These are phyloP conservation scores for Andrena camellia DNA, from an alignment of 2,888 invertebrate genomes.

Conservation along the genomic window DNA sequence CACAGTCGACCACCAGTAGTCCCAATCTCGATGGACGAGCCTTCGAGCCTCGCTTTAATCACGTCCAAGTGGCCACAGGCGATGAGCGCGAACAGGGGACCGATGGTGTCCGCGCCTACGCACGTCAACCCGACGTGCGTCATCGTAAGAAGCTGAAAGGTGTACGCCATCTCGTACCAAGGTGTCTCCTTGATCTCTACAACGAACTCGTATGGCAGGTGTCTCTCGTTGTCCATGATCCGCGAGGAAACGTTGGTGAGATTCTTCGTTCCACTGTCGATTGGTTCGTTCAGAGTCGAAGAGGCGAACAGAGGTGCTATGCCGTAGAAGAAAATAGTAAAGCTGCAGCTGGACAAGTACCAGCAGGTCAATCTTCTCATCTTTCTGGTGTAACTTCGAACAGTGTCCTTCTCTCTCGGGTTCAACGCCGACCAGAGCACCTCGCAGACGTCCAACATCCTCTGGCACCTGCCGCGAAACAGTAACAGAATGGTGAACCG, in stretches of 20 bases:
- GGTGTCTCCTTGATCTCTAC: conserved; percentile 61
- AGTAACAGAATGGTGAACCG: conserved; percentile 39
- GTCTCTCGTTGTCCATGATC: conserved; percentile 21
- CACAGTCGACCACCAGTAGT: neutral
- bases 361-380: conserved; percentile 60
- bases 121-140: conserved; percentile 59
- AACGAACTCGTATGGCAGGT: conserved; percentile 65
- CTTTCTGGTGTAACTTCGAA: conserved; percentile 43
- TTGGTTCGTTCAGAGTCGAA: neutral
- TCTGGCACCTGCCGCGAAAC: conserved; percentile 31
- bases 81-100: conserved; percentile 63
- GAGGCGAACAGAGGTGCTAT: conserved; percentile 43
- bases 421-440: conserved; percentile 63
- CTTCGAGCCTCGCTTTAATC: conserved; percentile 35
- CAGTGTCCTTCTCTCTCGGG: conserved; percentile 33
- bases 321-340: conserved; percentile 59
- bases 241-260: neutral
- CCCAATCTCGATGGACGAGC: neutral
- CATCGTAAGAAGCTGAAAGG: conserved; percentile 56
- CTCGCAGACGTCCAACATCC: conserved; percentile 56
- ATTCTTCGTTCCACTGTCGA: neutral
- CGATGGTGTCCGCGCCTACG: conserved; percentile 65
- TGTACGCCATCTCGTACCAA: conserved; percentile 67
- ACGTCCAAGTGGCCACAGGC: conserved; percentile 68
- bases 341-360: conserved; percentile 55